Evolutionary conservation across 2,888 invertebrate species (phyloP), one percentile per base, ranked within the genome.

Genomic region (Hermaeophaga mercurialis): DNA sequence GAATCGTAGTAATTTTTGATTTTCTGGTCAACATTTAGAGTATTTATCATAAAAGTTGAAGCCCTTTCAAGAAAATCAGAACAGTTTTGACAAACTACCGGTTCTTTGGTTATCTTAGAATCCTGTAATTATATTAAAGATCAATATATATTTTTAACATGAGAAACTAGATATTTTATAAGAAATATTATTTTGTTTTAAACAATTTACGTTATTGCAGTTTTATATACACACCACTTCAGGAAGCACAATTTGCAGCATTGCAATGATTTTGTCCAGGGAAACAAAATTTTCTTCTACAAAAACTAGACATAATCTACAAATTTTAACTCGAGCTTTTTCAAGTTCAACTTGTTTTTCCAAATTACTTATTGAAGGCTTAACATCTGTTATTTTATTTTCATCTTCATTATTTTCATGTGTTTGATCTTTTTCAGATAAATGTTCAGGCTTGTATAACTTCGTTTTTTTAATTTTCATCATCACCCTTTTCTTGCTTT

Each of bases 201-300:
- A n/a, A n/a, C n/a, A n/a, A n/a, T n/a, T n/a, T n/a, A n/a, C n/a
- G n/a, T n/a, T n/a, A n/a, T n/a, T n/a, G n/a, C n/a, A n/a, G n/a
- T n/a, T n/a, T 3, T 28, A 28, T 11, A 31, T 14, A 44, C 63
- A 36, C 58, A 63, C 63, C 47, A 63, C 59, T 56, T 63, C 63
- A 43, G 63, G 63, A 22, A 63, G 45, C 19, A 63, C 63, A 52
- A 63, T 61, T 50, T 63, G 63, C 18, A 63, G 56, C 61, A 63
- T 63, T 3, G 58, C 61, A 38, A 61, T 17, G n/a, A 59, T 54
- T 41, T 58, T 56, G 14, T 58, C 52, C 28, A 63, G 14, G 17
- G 59, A 59, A 7, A 56, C 39, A 26, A 31, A 54, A 31, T 58
- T 56, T 24, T 61, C 63, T 18, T 63, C 63, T 7, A 59, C 54